These are phyloP conservation scores for Patella caerulea DNA, from an alignment of 2,888 invertebrate species.

Conservation along the genomic window DNA sequence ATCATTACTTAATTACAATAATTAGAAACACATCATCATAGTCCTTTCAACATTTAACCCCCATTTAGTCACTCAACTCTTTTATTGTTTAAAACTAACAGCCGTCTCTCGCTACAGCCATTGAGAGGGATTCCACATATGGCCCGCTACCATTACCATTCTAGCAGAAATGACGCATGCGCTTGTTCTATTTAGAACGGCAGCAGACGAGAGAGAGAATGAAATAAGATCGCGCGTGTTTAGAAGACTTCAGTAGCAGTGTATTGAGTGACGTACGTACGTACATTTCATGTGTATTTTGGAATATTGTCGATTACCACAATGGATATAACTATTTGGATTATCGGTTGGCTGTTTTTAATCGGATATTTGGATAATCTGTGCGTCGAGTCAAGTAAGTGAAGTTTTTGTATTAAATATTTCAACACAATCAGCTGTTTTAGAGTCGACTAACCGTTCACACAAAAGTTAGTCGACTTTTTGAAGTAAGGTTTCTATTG, in stretches of 20 bases:
- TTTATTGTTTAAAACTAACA: no score
- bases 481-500: no score
- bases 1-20: no score
- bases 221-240: conserved; percentile 9
- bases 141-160: neutral
- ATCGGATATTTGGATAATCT: neutral
- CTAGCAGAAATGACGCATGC: conserved; percentile 6
- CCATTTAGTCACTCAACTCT: no score
- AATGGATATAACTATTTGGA: conserved; percentile 7
- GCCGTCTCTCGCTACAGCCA: no score
- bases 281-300: conserved; percentile 7
- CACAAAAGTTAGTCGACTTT: no score
- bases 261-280: no score
- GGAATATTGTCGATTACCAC: neutral
- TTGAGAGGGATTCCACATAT: neutral
- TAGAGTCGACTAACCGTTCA: no score
- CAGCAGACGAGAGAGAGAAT: conserved; percentile 1
- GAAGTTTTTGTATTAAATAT: no score
- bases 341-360: neutral
- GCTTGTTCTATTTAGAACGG: neutral
- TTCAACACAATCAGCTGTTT: no score
- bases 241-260: neutral
- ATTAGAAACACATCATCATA: no score
- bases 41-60: no score
- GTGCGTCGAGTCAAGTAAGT: neutral